These are phyloP conservation scores for Penelope pileata DNA, from an alignment of 2,113 vertebrate genomes.

Conservation along the genomic window DNA sequence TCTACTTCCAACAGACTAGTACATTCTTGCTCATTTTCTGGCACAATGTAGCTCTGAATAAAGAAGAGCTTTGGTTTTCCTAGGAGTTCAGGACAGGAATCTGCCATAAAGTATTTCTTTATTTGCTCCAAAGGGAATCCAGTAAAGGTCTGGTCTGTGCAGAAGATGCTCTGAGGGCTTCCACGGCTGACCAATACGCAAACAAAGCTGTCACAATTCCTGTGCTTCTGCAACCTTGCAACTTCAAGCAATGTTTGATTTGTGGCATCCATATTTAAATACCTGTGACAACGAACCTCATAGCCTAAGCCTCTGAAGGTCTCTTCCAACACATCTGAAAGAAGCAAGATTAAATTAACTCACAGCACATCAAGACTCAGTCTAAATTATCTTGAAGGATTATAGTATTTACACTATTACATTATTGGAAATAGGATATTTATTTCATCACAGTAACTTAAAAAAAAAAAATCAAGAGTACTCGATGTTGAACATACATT, in stretches of 20 bases:
- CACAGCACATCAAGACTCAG: neutral
- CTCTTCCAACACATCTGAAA: slow-evolving; percentile 78
- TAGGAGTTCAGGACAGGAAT: slow-evolving; percentile 78
- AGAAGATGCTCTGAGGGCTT: slow-evolving; percentile 74
- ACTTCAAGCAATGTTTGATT: slow-evolving; percentile 47
- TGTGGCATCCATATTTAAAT: slow-evolving; percentile 38
- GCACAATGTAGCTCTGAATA: slow-evolving; percentile 85
- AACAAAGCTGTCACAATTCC: slow-evolving; percentile 77
- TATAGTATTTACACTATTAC: neutral
- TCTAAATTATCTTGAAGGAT: neutral
- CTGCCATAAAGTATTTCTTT: slow-evolving; percentile 79
- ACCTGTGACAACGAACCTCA: slow-evolving; percentile 57
- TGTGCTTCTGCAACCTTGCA: slow-evolving; percentile 62
- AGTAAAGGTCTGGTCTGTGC: slow-evolving; percentile 65
- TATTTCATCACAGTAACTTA: neutral
- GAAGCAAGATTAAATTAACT: neutral
- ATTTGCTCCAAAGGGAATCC: slow-evolving; percentile 77
- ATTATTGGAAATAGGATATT: neutral
- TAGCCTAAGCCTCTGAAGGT: slow-evolving; percentile 84
- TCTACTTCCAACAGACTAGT: slow-evolving; percentile 79
- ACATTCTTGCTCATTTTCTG: slow-evolving; percentile 4
- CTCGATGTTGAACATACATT: neutral
- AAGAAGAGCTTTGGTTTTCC: slow-evolving; percentile 97
- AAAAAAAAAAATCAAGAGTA: neutral
- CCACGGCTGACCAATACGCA: slow-evolving; percentile 90